These are phyloP conservation scores for Eilema sororculum DNA, from an alignment of 2,888 invertebrate species.

Conservation along the genomic window DNA sequence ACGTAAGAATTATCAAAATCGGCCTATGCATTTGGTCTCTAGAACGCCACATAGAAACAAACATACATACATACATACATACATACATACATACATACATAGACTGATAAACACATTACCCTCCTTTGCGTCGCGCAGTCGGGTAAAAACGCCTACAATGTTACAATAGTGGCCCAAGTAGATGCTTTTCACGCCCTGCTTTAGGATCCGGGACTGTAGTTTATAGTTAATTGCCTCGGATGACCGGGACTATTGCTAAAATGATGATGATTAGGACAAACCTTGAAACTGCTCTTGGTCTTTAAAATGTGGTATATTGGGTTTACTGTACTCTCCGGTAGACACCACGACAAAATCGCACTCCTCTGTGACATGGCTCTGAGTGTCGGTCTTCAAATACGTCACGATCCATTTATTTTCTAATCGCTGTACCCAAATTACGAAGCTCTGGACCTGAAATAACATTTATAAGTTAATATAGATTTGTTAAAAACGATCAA, in stretches of 20 bases:
- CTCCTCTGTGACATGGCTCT: slow-evolving; percentile 67
- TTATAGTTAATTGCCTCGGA: background rate
- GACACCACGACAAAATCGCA: slow-evolving; percentile 90
- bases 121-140: too few relatives aligned
- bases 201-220: too few relatives aligned
- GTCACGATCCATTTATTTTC: slow-evolving; percentile 81
- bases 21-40: too few relatives aligned
- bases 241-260: background rate
- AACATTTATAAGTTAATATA: background rate
- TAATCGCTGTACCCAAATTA: slow-evolving; percentile 75
- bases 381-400: slow-evolving; percentile 75
- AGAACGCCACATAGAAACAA: too few relatives aligned
- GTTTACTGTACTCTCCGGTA: slow-evolving; percentile 86
- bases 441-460: slow-evolving; percentile 78
- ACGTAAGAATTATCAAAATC: too few relatives aligned
- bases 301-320: slow-evolving; percentile 66
- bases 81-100: too few relatives aligned
- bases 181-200: too few relatives aligned
- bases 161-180: too few relatives aligned
- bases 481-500: too few relatives aligned
- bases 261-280: background rate
- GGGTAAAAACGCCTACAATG: too few relatives aligned
- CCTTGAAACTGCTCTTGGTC: slow-evolving; percentile 74
- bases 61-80: too few relatives aligned
- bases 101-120: too few relatives aligned